Evolutionary conservation across 2,113 vertebrate genomes (phyloP), one percentile per base, ranked within the genome.

Genomic region (Narcine bancroftii): DNA sequence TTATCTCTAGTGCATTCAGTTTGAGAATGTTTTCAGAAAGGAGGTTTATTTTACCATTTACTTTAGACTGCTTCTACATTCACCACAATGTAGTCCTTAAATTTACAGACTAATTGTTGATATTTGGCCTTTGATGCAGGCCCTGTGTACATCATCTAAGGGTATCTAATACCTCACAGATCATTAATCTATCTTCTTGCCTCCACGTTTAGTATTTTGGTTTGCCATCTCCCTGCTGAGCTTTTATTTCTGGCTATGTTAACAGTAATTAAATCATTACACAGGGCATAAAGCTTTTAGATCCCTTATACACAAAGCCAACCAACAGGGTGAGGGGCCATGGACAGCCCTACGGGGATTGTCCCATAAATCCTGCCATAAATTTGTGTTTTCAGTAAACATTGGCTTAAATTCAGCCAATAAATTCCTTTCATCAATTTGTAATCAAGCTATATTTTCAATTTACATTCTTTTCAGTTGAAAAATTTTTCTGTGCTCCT

Each of bases 401-500:
- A 94, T 95, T 94, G 94, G 94, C 94, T 71, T 71, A 75, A 81
- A 89, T 36, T 17, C 47, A 83, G 56, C 47, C 94, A 95, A 95
- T 95, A 95, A 96, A 96, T 95, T 94, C 93, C 94, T 96, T 96
- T 96, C 95, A 96, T 95, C 95, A 93, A 95, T 95, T 95, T 93
- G 94, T 95, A 95, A 96, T 95, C 95, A 95, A 95, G 95, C 93
- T 93, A 92, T 94, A 93, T 94, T 93, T 94, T 93, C 92, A 93
- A 79, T 94, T 95, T 95, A 95, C 92, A 93, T 93, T 73, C 87
- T 69, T 93, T 92, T 26, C 93, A 94, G 94, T 94, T 93, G 94
- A 95, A 95, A 75, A 87, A 89, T 83, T 93, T 93, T 94, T 93
- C 93, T 93, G 92, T 94, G 3, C 53, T 71, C 92, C 85, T 93